phyloP scores from a whole-genome alignment of 2,888 invertebrate genomes.

The Diarsia rubi region DNA sequence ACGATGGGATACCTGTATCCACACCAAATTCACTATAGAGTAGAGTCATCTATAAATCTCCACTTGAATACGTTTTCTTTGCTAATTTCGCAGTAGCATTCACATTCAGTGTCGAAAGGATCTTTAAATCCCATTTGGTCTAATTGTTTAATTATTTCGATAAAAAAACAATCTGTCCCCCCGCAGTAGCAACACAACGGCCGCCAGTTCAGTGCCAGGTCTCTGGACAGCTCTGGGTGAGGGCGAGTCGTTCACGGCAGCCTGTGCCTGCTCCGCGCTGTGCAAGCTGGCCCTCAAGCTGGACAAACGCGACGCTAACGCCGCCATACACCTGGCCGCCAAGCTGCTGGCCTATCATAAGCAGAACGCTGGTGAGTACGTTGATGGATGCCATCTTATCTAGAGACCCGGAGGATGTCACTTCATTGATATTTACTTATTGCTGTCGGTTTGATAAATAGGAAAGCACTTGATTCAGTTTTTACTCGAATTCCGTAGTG shows the following conservation, averaged over 20 bases:
- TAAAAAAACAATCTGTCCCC: fast-evolving
- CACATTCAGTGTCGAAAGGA: not conserved
- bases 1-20: too few species aligned
- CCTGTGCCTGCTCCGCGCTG: conserved; percentile 97
- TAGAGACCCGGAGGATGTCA: too few species aligned
- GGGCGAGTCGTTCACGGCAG: conserved; percentile 99
- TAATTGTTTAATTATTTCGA: not conserved
- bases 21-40: too few species aligned
- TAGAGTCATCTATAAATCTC: too few species aligned
- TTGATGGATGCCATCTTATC: too few species aligned
- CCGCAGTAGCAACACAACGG: conserved; percentile 1
- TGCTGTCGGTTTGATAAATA: too few species aligned
- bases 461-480: too few species aligned
- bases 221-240: conserved; percentile 97
- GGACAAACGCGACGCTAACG: conserved; percentile 85
- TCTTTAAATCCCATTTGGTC: not conserved
- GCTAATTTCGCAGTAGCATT: not conserved
- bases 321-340: conserved; percentile 97
- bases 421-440: too few species aligned
- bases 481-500: too few species aligned
- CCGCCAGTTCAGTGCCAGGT: conserved; percentile 79
- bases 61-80: too few species aligned
- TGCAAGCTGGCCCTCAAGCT: conserved; percentile 95
- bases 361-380: conserved; percentile 67
- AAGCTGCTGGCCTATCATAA: conserved; percentile 92